Percentiles rank a stretch among this genome's conserved stretches.
These are phyloP conservation scores for Cynodonichthys magdalenae DNA, from an alignment of 2,797 vertebrate genomes.

Conservation along the genomic window DNA sequence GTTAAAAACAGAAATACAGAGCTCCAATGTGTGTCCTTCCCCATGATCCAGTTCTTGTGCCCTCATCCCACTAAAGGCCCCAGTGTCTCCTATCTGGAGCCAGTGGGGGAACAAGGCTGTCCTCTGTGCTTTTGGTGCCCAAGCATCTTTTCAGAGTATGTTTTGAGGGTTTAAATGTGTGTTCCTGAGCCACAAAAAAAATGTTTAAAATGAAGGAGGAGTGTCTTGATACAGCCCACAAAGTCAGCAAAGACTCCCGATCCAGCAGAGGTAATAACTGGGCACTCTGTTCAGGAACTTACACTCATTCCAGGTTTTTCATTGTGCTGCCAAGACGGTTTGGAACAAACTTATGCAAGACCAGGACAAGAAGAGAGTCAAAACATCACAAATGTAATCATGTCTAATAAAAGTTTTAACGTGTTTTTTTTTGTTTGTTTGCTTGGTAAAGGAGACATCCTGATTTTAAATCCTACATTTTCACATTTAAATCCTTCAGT, in stretches of 20 bases:
- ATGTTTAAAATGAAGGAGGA: conserved; percentile 66
- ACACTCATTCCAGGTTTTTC: conserved; percentile 14
- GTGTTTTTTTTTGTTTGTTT: too few relatives aligned
- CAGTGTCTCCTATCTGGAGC: conserved; percentile 51
- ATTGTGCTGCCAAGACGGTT: conserved; percentile 16
- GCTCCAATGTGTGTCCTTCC: conserved; percentile 58
- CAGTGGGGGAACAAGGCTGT: conserved; percentile 58
- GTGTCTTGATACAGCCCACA: conserved; percentile 45
- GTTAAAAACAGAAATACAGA: conserved; percentile 60
- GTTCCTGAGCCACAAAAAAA: conserved; percentile 57
- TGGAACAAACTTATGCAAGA: background rate
- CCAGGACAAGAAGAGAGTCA: background rate
- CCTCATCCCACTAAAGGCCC: conserved; percentile 54
- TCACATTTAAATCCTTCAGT: too few relatives aligned
- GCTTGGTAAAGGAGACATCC: too few relatives aligned
- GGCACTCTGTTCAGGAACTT: conserved; percentile 43
- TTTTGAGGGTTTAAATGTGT: conserved; percentile 54
- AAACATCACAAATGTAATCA: background rate
- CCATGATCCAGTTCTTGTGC: conserved; percentile 24
- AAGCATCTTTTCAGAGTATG: conserved; percentile 35
- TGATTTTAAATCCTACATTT: too few relatives aligned
- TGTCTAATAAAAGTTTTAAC: background rate
- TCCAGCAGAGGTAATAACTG: conserved; percentile 45
- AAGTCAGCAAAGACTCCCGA: conserved; percentile 48
- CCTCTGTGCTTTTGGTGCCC: conserved; percentile 53